Base-by-base conservation (phyloP, 2,888 invertebrate genomes). In the Sepioteuthis lessoniana region DNA sequence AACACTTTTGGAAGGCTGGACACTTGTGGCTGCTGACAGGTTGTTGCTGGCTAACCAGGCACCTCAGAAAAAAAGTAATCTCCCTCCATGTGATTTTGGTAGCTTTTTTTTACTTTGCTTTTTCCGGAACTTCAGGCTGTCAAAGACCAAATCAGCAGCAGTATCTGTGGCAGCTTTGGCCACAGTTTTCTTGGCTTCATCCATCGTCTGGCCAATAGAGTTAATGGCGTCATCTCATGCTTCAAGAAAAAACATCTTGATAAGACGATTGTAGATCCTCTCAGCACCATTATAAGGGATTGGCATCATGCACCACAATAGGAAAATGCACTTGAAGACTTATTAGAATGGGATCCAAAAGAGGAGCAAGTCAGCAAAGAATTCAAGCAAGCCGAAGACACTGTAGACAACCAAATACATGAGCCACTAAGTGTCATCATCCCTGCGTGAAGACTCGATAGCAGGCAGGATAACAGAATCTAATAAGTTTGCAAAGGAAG, bases 341-440 rank as follows among this genome's bases (percentile, higher is more conserved):
- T 99, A 99, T 97, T 99, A 99, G 95, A 99, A 98, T 13, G 99
- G 99, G 97, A 99, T 99, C 98, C 99, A 98, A 95, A 97, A 97
- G 91, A 98, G 97, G 96, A 99, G 98, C 96, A 98, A 97, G 97
- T 99, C 98, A 0, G 99, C 98, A 97, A 99, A 99, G 97, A 98
- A 99, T 97, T 99, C 99, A 94, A 98, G 97, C 94, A 99, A 98
- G n/a, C 99, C 98, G 97, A 99, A 99, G 94, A 98, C 98, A 46
- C 99, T 99, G 97, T 98, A 99, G 19, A 99, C 99, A 35, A 99
- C 99, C 99, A 99, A 99, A 97, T 99, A 99, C 0, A 99, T 99
- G 95, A 99, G 98, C 99, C 99, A 99, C 97, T 99, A 96, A 25
- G 99, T 99, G 97, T 99, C 99, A 96, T 98, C 98, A 90, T 98